Percentiles rank a stretch among this genome's conserved stretches.
Evolutionary conservation across 2,113 vertebrate species (phyloP).

Genomic region (Pan troglodytes): NHGRI_mPanTro3-v2.1_pri NC_072402.2:36990501-36991000

Average conservation of each 20-base stretch:
- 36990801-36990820: neutral
- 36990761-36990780: neutral
- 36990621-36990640: neutral
- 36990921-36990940: neutral
- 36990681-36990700: neutral
- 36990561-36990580: neutral
- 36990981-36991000: slow-evolving; percentile 9
- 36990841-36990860: neutral
- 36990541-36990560: neutral
- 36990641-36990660: neutral
- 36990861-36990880: neutral
- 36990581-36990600: neutral
- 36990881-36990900: neutral
- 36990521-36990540: neutral
- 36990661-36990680: neutral
- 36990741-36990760: neutral
- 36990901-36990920: neutral
- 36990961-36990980: neutral
- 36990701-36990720: neutral
- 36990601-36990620: fast-evolving
- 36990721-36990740: neutral
- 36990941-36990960: slow-evolving; percentile 15
- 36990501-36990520: neutral
- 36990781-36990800: neutral
- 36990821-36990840: neutral